These are phyloP conservation scores for Papilio demoleus DNA, from an alignment of 2,888 invertebrate genomes.

Conservation along the genomic window DNA sequence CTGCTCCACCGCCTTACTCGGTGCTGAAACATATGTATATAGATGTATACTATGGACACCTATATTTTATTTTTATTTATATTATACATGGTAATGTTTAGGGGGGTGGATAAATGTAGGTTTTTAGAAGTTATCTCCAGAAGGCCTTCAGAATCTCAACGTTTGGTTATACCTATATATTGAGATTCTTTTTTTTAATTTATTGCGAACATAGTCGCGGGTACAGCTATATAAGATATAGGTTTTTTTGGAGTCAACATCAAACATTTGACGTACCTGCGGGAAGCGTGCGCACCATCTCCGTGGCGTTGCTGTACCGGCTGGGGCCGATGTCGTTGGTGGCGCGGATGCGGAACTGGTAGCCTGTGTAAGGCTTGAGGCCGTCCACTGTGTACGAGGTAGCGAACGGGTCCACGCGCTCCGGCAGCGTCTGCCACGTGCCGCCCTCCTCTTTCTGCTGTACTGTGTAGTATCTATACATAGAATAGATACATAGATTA, in stretches of 20 bases:
- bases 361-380: conserved; percentile 93
- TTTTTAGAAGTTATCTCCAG: no score
- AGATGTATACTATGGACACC: not conserved
- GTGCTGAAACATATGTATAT: conserved; percentile 82
- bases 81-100: no score
- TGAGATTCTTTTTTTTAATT: no score
- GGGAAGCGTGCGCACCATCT: conserved; percentile 93
- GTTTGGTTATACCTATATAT: no score
- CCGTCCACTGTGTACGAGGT: conserved; percentile 94
- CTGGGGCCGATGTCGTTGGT: conserved; percentile 98
- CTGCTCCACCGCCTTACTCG: conserved; percentile 91
- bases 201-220: no score
- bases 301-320: conserved; percentile 94
- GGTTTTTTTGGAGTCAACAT: no score
- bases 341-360: conserved; percentile 96
- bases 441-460: conserved; percentile 94
- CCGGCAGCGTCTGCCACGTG: conserved; percentile 93
- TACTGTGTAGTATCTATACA: conserved; percentile 94
- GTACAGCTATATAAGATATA: no score
- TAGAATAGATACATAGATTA: no score
- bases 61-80: not conserved
- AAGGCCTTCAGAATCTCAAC: no score
- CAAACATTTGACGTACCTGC: conserved; percentile 82
- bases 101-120: no score
- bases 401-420: conserved; percentile 93